Base-by-base conservation (phyloP, 2,888 invertebrate genomes). In the Mythimna impura region DNA sequence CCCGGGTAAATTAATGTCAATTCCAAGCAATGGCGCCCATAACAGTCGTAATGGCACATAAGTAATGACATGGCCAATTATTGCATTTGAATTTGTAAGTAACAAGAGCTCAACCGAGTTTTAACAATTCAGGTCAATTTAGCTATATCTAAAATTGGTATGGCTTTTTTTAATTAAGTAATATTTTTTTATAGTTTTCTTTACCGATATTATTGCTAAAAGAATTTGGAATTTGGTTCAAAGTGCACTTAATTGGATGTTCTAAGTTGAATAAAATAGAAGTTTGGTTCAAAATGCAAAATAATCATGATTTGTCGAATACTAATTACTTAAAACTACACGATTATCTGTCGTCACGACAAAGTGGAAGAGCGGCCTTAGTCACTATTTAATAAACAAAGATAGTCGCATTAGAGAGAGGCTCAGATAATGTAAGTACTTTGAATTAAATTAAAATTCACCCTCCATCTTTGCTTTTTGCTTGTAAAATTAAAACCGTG, bases 1-100 rank as follows among this genome's bases (percentile, higher is more conserved):
- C 55, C 43, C 65, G 14, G 5, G 22, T 20, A 64, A 64, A 64
- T 60, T 20, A 50, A 64, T 36, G 43, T 30, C 5, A 36, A 36
- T 76, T 68, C 25, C 25, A 22, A 43, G 76, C n/a, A 76, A 75
- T 54, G 25, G 14, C 34, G 20, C 54, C 36, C 25, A 17, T 68
- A 63, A 36, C 43, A 54, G 22, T 47, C 67, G 52, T 74, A 54
- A 74, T 54, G 34, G 17, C 20, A 30, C 61, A 52, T 63, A 73
- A 52, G 40, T 75, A 67, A 75, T 68, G 58, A 47, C 12, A 58
- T 9, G 4, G 47, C 20, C 67, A 50, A 54, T 75, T 67, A 68
- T 36, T 64, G 30, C 43, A 22, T 73, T 74, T 54, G 36, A 60
- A 76, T 75, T 60, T 3, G 8, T 75, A 36, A 67, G 20, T 66